Evolutionary conservation across 2,113 vertebrate genomes (phyloP).

Genomic region (Seriola rivoliana): DNA sequence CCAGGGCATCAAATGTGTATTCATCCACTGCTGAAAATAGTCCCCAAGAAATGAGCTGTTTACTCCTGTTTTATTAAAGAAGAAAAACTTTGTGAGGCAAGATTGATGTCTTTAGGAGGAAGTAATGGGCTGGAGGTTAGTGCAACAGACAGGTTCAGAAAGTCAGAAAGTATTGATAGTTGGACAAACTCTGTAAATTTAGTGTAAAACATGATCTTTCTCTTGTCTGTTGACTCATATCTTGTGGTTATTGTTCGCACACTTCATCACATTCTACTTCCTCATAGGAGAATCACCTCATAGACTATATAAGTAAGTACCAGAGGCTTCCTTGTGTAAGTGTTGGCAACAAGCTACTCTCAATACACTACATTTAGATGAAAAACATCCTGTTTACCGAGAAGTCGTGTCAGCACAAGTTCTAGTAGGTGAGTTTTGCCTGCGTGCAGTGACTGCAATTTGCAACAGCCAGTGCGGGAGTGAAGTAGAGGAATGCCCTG

Average conservation of each 20-base stretch:
- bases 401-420: slow-evolving; percentile 42
- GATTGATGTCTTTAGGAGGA: background rate
- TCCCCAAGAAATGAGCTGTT: no score
- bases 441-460: slow-evolving; percentile 29
- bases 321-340: background rate
- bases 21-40: background rate
- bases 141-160: background rate
- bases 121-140: background rate
- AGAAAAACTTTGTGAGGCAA: no score
- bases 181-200: background rate
- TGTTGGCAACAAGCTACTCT: background rate
- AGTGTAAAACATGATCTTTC: background rate
- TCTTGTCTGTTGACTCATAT: background rate
- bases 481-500: slow-evolving; percentile 31
- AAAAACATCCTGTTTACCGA: slow-evolving; percentile 51
- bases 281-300: background rate
- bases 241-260: background rate
- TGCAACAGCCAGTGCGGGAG: slow-evolving; percentile 22
- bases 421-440: background rate
- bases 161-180: background rate
- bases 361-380: background rate
- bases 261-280: background rate
- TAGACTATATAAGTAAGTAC: background rate
- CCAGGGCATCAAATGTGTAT: background rate
- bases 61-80: no score